Evolutionary conservation across 2,888 invertebrate genomes (phyloP), one percentile per base, ranked within the genome.

Genomic region (Agrenia bidenticulata): DNA sequence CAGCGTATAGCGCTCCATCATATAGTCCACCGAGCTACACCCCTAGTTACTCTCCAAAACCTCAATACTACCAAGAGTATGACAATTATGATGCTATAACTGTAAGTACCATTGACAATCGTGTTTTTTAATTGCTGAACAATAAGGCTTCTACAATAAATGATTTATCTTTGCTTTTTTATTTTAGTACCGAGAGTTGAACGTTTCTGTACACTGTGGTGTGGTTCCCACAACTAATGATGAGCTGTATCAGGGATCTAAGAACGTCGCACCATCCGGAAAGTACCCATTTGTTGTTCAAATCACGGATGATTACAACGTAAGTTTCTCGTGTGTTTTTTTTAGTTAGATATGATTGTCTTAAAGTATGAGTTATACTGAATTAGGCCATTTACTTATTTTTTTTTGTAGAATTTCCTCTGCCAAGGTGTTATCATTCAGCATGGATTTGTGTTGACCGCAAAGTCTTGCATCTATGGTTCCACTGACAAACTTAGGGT

Each of bases 301-400:
- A 21, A 73, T 74, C 41, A 73, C 73, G 1, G 74, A 74, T 51
- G 71, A 74, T 13, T 73, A 73, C 27, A 65, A 72, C 61, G 74
- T 74, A 69, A 70, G 45, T 45, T 45, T 45, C 19, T 19, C 45
- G 32, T 32, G 11, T 32, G 32, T 11, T 11, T 32, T 32, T 7
- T 32, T 32, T 32, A 32, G 11, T 7, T 32, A 32, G 7, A 62
- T 56, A 13, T 21, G 26, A 7, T 19, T 24, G 21, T 42, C 45
- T 21, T 27, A n/a, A 23, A 61, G 49, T 51, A 4, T 15, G 19
- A 5, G 21, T 7, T 37, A 17, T 7, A n/a, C 19, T 58, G 24
- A 11, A 7, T 41, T 41, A 23, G 50, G 17, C 15, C 41, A 32
- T 32, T 55, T 23, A 27, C 9, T 56, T 51, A 42, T 39, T 61